Conservation (phyloP, 1,140 invertebrate genomes). For the Cotesia chilonis region DNA sequence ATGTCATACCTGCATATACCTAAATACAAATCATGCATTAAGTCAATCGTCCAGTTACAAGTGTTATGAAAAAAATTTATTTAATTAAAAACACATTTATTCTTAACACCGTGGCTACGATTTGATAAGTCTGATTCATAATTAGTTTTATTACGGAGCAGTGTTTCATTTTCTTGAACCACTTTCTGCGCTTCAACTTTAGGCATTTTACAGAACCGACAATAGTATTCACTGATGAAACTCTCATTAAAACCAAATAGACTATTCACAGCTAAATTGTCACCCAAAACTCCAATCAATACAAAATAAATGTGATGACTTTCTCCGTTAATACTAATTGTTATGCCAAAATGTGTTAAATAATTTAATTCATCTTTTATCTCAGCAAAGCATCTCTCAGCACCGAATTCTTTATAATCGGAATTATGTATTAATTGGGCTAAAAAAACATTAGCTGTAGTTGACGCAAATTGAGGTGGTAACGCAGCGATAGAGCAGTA, state of each 20-base stretch:
- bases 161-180: too few species aligned
- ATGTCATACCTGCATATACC: too few species aligned
- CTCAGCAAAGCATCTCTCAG: not conserved
- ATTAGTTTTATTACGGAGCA: too few species aligned
- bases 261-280: not conserved
- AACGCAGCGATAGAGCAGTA: not conserved
- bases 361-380: not conserved
- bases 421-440: not conserved
- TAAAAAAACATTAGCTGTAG: slow-evolving; percentile 1
- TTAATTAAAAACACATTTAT: too few species aligned
- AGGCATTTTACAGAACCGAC: not conserved
- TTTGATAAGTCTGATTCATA: too few species aligned
- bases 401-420: not conserved
- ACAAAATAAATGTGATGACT: not conserved
- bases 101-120: too few species aligned
- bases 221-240: not conserved
- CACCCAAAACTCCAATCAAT: not conserved
- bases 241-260: not conserved
- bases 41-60: too few species aligned
- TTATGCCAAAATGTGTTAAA: not conserved
- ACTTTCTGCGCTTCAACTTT: not conserved
- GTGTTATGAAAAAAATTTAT: too few species aligned
- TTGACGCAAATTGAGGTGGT: not conserved
- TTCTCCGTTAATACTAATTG: not conserved
- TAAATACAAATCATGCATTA: too few species aligned